Percentiles rank a stretch among this genome's conserved stretches.
These are phyloP conservation scores for Megaustenia siamemsis DNA, from an alignment of 2,888 invertebrate genomes.

Conservation along the genomic window DNA sequence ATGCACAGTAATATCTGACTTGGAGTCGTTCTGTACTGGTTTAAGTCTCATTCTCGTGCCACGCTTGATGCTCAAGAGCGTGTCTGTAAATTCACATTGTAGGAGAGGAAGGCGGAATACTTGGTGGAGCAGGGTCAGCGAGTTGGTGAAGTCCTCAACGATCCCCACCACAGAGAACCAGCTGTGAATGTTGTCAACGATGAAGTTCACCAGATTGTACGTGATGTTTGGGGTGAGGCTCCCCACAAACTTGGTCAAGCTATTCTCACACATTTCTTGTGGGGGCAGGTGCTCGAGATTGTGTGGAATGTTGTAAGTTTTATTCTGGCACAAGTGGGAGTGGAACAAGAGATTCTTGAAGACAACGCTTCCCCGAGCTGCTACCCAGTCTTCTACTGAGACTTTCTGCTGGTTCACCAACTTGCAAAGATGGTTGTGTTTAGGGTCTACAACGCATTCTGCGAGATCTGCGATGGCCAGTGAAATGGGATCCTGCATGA, in stretches of 20 bases:
- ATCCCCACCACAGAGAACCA: conserved; percentile 27
- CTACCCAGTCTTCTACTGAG: conserved; percentile 29
- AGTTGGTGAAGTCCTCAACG: conserved; percentile 12
- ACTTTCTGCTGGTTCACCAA: neutral
- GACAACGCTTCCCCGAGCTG: conserved; percentile 9
- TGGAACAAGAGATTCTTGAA: conserved; percentile 28
- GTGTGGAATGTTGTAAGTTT: neutral
- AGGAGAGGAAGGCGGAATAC: conserved; percentile 30
- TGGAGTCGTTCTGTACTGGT: too few relatives aligned
- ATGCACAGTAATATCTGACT: too few relatives aligned
- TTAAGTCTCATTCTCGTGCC: neutral
- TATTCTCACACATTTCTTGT: conserved; percentile 2
- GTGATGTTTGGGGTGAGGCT: neutral
- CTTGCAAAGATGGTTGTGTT: neutral
- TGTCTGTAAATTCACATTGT: conserved; percentile 10
- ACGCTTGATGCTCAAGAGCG: neutral
- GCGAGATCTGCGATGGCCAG: conserved; percentile 27
- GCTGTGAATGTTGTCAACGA: conserved; percentile 5
- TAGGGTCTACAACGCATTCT: conserved; percentile 5
- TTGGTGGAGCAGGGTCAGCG: neutral
- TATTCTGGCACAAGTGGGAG: conserved; percentile 6
- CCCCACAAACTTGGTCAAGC: neutral
- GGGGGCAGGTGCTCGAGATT: neutral
- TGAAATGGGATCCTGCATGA: conserved; percentile 33
- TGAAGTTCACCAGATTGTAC: neutral